Conservation (phyloP, 2,113 vertebrate genomes). For the Reinhardtius hippoglossoides region DNA sequence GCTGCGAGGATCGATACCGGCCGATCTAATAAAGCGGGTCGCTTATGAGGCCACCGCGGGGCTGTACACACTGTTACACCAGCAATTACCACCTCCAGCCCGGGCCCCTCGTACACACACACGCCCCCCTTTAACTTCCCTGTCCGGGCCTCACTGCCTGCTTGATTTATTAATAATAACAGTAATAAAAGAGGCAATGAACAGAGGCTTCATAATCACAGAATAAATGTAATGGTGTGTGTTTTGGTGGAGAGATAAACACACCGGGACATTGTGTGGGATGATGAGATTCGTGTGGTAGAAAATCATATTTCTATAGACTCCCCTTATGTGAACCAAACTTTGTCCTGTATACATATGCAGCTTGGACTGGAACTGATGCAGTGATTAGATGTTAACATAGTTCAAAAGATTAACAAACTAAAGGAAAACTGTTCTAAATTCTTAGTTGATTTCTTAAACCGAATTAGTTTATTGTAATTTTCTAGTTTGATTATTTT, state of each 20-base stretch:
- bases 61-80: slow-evolving; percentile 78
- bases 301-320: slow-evolving; percentile 28
- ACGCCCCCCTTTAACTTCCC: slow-evolving; percentile 23
- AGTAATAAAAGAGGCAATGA: slow-evolving; percentile 72
- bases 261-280: slow-evolving; percentile 56
- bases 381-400: too few relatives aligned
- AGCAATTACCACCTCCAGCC: slow-evolving; percentile 72
- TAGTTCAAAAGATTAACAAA: not conserved
- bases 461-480: not conserved
- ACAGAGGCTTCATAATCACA: slow-evolving; percentile 63
- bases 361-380: too few relatives aligned
- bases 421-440: not conserved
- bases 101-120: not conserved
- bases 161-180: slow-evolving; percentile 77
- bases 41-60: slow-evolving; percentile 77
- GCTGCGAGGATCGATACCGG: slow-evolving; percentile 79
- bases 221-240: slow-evolving; percentile 58
- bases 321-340: not conserved
- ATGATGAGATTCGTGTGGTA: slow-evolving; percentile 44
- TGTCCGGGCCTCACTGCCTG: slow-evolving; percentile 56
- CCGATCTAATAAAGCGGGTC: slow-evolving; percentile 83
- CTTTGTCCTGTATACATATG: not conserved
- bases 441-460: too few relatives aligned
- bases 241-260: slow-evolving; percentile 42
- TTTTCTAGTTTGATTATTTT: not conserved